Evolutionary conservation across 2,113 vertebrate genomes (phyloP).

Genomic region (Gobiocypris rarus): DNA sequence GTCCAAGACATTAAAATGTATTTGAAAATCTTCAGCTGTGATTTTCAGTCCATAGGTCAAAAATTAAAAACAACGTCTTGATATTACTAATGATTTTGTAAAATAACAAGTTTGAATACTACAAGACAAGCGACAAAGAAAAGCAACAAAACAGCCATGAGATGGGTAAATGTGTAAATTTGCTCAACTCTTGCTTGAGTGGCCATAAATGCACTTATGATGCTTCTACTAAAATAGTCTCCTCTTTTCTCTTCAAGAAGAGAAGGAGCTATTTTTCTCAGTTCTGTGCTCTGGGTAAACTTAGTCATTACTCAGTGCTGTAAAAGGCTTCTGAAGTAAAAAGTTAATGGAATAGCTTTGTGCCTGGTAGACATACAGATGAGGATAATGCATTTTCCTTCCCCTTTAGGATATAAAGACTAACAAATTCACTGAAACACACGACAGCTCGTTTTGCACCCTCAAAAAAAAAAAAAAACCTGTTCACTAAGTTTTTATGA

Average conservation of each 20-base stretch:
- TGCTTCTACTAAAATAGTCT: constrained; percentile 29
- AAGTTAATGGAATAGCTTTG: constrained; percentile 37
- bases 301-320: constrained; percentile 46
- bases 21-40: neutral
- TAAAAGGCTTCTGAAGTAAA: constrained; percentile 41
- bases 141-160: constrained; percentile 21
- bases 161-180: constrained; percentile 48
- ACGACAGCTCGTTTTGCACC: neutral
- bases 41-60: neutral
- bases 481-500: neutral
- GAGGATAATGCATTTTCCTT: neutral
- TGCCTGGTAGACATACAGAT: constrained; percentile 27
- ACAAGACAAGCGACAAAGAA: constrained; percentile 16
- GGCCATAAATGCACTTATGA: constrained; percentile 37
- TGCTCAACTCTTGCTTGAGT: constrained; percentile 43
- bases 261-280: constrained; percentile 52
- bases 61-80: neutral
- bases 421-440: neutral
- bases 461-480: neutral
- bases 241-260: constrained; percentile 24
- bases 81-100: neutral
- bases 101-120: neutral
- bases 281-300: constrained; percentile 53
- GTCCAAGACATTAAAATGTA: neutral
- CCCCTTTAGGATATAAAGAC: neutral